These are phyloP conservation scores for Drosophila infuscata DNA, from an alignment of 2,888 invertebrate species.

Conservation along the genomic window DNA sequence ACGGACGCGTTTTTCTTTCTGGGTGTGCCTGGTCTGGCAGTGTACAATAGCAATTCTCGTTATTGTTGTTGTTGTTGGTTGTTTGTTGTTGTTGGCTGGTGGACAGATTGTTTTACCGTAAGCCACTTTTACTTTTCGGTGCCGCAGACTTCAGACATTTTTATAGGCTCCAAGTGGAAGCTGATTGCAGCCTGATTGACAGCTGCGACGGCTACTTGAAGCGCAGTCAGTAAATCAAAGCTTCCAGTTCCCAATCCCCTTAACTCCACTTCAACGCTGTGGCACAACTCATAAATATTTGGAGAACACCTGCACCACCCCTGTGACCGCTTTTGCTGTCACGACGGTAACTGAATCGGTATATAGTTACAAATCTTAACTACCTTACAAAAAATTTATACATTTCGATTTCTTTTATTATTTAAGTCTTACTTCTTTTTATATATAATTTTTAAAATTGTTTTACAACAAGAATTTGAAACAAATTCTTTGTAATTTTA, in stretches of 20 bases:
- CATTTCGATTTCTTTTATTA: neutral
- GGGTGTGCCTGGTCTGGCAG: conserved; percentile 34
- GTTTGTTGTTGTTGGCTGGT: conserved; percentile 27
- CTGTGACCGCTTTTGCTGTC: neutral
- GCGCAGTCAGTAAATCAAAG: conserved; percentile 73
- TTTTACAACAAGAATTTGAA: neutral
- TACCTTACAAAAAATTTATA: neutral
- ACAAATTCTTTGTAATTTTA: neutral
- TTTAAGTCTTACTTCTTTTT: neutral
- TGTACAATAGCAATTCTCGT: conserved; percentile 31
- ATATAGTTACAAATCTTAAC: neutral
- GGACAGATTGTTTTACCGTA: conserved; percentile 66
- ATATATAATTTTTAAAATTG: neutral
- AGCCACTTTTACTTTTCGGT: conserved; percentile 75
- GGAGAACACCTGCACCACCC: conserved; percentile 34
- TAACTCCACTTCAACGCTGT: conserved; percentile 1
- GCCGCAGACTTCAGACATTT: conserved; percentile 62
- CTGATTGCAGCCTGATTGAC: conserved; percentile 76
- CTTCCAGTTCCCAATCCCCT: conserved; percentile 42
- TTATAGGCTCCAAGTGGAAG: conserved; percentile 76
- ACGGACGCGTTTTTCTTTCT: conserved; percentile 38
- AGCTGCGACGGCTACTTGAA: conserved; percentile 76
- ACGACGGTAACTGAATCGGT: neutral
- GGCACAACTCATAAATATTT: conserved; percentile 68
- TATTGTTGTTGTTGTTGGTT: conserved; percentile 30